Percentiles rank a stretch among this genome's conserved stretches.
Evolutionary conservation across 2,888 invertebrate species (phyloP).

Genomic region (Trissolcus japonicus): DNA sequence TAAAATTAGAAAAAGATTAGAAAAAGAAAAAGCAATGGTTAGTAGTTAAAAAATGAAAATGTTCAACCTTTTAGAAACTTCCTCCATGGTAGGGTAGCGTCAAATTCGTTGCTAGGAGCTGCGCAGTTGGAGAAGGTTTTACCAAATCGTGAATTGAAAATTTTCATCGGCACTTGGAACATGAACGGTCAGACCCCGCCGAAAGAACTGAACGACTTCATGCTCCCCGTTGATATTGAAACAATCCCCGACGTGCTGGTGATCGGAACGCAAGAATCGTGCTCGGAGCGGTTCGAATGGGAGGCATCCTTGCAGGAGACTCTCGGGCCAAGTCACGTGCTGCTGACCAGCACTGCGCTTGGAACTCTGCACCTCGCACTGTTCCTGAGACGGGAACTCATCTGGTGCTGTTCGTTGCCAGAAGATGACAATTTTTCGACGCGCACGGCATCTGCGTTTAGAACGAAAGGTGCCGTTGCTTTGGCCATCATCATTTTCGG

Average conservation of each 20-base stretch:
- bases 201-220: conserved; percentile 91
- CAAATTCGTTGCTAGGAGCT: conserved; percentile 88
- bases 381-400: conserved; percentile 92
- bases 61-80: conserved; percentile 80
- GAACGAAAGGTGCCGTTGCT: conserved; percentile 96
- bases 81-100: conserved; percentile 87
- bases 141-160: conserved; percentile 88
- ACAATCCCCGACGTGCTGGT: conserved; percentile 94
- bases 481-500: conserved; percentile 96
- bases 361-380: conserved; percentile 91
- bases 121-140: conserved; percentile 91
- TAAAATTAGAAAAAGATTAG: no score
- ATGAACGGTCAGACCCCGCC: conserved; percentile 95
- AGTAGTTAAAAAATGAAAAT: no score
- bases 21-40: no score
- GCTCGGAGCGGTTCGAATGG: conserved; percentile 91
- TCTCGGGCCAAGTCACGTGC: conserved; percentile 93
- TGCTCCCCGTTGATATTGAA: conserved; percentile 89
- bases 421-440: conserved; percentile 93
- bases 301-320: conserved; percentile 94
- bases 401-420: conserved; percentile 96
- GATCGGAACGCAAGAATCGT: conserved; percentile 95
- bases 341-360: conserved; percentile 79
- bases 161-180: conserved; percentile 97
- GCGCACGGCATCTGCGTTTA: conserved; percentile 91